Conservation (phyloP, 2,797 vertebrate species). For the Enteromius thamalakanensis region DNA sequence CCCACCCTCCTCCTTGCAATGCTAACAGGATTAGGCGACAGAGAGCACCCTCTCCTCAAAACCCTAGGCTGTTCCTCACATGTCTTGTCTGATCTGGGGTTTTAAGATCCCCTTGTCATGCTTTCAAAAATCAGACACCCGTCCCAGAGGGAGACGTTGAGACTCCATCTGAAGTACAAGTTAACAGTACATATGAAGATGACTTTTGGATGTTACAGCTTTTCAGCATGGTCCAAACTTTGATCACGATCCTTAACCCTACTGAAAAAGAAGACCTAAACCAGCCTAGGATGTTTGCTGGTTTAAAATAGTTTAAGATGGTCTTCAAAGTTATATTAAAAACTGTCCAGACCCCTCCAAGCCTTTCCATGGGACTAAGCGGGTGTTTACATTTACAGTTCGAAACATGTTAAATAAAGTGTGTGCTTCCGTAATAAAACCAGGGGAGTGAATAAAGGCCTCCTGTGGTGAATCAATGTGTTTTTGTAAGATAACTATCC, state of each 20-base stretch:
- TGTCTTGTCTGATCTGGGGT: slow-evolving; percentile 59
- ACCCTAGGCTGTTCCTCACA: slow-evolving; percentile 43
- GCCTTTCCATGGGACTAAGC: too few species aligned
- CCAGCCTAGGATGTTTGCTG: neutral
- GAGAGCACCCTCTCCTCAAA: slow-evolving; percentile 59
- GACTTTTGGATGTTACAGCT: neutral
- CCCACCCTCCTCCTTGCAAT: slow-evolving; percentile 56
- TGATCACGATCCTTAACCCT: neutral
- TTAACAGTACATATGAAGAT: neutral
- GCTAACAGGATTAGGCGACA: slow-evolving; percentile 80
- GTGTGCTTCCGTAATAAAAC: too few species aligned
- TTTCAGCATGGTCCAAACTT: neutral
- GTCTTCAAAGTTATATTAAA: neutral
- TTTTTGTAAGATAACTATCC: too few species aligned
- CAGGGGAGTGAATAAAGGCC: too few species aligned
- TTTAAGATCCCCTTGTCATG: slow-evolving; percentile 52
- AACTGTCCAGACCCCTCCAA: too few species aligned
- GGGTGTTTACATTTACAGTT: too few species aligned
- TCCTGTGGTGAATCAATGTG: too few species aligned
- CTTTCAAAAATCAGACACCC: slow-evolving; percentile 54
- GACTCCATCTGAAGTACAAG: neutral
- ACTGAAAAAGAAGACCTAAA: neutral
- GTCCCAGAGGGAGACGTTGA: slow-evolving; percentile 40
- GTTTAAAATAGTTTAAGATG: neutral
- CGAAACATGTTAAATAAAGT: too few species aligned